Conservation (phyloP, 2,113 vertebrate species). For the Mungos mungo region DNA sequence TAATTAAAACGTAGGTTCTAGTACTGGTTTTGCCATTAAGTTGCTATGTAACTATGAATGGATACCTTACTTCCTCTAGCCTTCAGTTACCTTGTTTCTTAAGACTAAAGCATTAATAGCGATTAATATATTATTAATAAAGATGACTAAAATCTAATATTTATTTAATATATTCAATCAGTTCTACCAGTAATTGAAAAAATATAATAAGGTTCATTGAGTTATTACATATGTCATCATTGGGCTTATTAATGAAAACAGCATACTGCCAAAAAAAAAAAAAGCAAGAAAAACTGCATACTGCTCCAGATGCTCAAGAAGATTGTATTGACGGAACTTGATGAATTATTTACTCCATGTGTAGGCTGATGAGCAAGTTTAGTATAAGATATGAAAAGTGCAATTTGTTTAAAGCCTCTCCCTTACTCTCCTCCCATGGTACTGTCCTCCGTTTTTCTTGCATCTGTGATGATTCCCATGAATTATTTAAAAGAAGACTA, state of each 20-base stretch:
- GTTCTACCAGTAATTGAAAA: not conserved
- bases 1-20: not conserved
- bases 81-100: not conserved
- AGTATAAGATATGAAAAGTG: not conserved
- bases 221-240: not conserved
- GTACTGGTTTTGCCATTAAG: not conserved
- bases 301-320: not conserved
- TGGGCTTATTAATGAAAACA: not conserved
- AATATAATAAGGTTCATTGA: not conserved
- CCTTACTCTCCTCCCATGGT: not conserved
- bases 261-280: not conserved
- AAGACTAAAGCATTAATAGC: not conserved
- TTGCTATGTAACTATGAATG: not conserved
- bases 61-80: not conserved
- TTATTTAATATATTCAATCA: not conserved
- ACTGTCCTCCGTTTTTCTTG: not conserved
- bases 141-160: not conserved
- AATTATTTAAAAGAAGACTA: not conserved
- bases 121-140: not conserved
- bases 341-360: not conserved
- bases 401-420: not conserved
- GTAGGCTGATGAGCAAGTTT: not conserved
- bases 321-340: not conserved
- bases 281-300: not conserved
- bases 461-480: not conserved